Evolutionary conservation across 2,888 invertebrate genomes (phyloP).

Genomic region (Heteromurus nitidus): DNA sequence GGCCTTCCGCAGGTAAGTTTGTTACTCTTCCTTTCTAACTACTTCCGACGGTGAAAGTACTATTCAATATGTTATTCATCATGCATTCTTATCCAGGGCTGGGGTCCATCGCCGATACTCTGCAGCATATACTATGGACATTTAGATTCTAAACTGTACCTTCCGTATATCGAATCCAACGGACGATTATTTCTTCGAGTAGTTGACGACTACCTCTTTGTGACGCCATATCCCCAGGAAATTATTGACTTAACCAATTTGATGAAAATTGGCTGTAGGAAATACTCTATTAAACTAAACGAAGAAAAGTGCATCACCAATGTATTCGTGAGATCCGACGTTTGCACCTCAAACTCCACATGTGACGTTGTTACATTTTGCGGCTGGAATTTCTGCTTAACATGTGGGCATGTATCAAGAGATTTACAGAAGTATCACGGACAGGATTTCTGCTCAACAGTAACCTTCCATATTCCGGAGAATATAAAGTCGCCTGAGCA

Average conservation of each 20-base stretch:
- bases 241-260: slow-evolving; percentile 35
- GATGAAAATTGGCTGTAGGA: slow-evolving; percentile 48
- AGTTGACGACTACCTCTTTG: slow-evolving; percentile 70
- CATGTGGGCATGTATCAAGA: slow-evolving; percentile 67
- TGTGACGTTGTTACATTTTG: slow-evolving; percentile 64
- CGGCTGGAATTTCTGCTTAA: slow-evolving; percentile 68
- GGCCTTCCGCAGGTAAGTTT: slow-evolving; percentile 68
- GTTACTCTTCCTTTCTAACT: neutral
- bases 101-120: slow-evolving; percentile 62
- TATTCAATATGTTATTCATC: neutral
- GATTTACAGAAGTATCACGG: slow-evolving; percentile 65
- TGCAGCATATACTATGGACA: slow-evolving; percentile 71
- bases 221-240: slow-evolving; percentile 54
- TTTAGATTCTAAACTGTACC: slow-evolving; percentile 61
- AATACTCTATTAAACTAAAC: slow-evolving; percentile 55
- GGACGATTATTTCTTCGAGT: slow-evolving; percentile 66
- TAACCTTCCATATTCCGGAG: slow-evolving; percentile 48
- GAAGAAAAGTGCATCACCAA: slow-evolving; percentile 57
- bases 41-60: neutral
- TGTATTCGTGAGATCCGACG: slow-evolving; percentile 35
- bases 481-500: slow-evolving; percentile 40
- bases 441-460: slow-evolving; percentile 59
- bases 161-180: slow-evolving; percentile 34
- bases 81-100: slow-evolving; percentile 61
- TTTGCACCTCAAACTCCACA: neutral